A percentile compares a stretch with the other conserved stretches of the same genome.
Evolutionary conservation across 2,888 invertebrate species (phyloP).

Genomic region (Nineta flava): DNA sequence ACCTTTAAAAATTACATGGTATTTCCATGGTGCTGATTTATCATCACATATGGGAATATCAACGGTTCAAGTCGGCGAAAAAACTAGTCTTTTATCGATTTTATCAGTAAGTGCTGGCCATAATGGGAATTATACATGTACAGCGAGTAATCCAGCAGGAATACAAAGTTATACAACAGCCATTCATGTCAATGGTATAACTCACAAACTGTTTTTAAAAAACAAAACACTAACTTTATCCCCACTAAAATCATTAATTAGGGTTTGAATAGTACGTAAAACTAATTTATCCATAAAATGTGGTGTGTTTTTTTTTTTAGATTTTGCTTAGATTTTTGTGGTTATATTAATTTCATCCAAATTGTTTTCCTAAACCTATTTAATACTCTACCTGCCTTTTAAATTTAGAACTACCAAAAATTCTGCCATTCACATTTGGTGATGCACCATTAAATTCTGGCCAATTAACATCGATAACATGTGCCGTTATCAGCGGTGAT

Average conservation of each 20-base stretch:
- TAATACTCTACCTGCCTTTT: slow-evolving; percentile 1
- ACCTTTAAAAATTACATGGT: slow-evolving; percentile 58
- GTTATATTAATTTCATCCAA: too few species aligned
- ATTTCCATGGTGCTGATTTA: slow-evolving; percentile 45
- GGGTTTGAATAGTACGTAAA: background rate
- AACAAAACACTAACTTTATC: too few species aligned
- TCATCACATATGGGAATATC: slow-evolving; percentile 14
- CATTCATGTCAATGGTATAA: slow-evolving; percentile 38
- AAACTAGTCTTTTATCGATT: slow-evolving; percentile 34
- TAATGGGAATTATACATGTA: slow-evolving; percentile 45
- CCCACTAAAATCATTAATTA: background rate
- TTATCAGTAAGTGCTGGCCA: slow-evolving; percentile 41
- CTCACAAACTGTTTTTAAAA: background rate
- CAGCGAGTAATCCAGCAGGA: slow-evolving; percentile 39
- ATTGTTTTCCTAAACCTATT: too few species aligned
- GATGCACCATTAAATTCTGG: slow-evolving; percentile 42
- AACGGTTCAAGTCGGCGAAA: slow-evolving; percentile 7
- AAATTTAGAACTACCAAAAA: slow-evolving; percentile 26
- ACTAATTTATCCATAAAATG: background rate
- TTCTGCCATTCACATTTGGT: slow-evolving; percentile 36
- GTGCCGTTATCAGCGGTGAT: slow-evolving; percentile 48
- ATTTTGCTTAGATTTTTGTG: background rate
- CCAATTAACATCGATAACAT: slow-evolving; percentile 40
- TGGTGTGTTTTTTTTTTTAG: too few species aligned
- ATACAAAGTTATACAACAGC: slow-evolving; percentile 32